Conservation (phyloP, 2,888 invertebrate species). For the Drosophila parthenogenetica region DNA sequence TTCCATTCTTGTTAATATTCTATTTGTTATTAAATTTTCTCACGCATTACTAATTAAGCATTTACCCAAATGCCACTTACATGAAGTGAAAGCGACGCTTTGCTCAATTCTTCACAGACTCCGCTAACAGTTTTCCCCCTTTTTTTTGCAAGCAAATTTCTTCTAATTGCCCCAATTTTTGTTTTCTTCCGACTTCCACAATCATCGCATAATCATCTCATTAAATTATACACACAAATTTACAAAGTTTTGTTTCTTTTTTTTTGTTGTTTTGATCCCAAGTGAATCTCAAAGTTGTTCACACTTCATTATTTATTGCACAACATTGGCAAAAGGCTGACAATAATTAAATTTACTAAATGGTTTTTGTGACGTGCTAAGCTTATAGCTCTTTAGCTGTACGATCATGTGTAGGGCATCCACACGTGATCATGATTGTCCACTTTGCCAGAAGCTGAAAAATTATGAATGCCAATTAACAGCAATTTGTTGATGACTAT, state of each 20-base stretch:
- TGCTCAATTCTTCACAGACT: slow-evolving; percentile 18
- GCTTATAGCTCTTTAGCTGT: slow-evolving; percentile 7
- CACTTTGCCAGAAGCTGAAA: slow-evolving; percentile 28
- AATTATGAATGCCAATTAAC: slow-evolving; percentile 36
- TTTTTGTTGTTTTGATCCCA: slow-evolving; percentile 5
- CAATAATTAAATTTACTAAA: slow-evolving; percentile 69
- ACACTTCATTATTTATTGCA: slow-evolving; percentile 64
- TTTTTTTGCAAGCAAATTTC: slow-evolving; percentile 42
- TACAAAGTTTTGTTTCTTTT: not conserved
- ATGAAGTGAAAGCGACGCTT: slow-evolving; percentile 60
- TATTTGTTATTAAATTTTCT: slow-evolving; percentile 50
- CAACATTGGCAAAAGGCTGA: slow-evolving; percentile 54
- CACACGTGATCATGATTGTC: slow-evolving; percentile 60
- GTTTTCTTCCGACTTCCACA: slow-evolving; percentile 26
- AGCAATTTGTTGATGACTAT: slow-evolving; percentile 16
- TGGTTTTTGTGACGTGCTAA: slow-evolving; percentile 33
- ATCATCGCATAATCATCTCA: slow-evolving; percentile 15
- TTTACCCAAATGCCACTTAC: slow-evolving; percentile 26
- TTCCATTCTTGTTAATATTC: slow-evolving; percentile 19
- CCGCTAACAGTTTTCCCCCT: slow-evolving; percentile 18
- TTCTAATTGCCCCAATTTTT: slow-evolving; percentile 58
- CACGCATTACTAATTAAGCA: slow-evolving; percentile 53
- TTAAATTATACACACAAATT: not conserved
- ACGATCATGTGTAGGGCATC: slow-evolving; percentile 17
- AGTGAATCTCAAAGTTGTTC: slow-evolving; percentile 36